Evolutionary conservation across 2,113 vertebrate genomes (phyloP).

Genomic region (Nymphicus hollandicus): DNA sequence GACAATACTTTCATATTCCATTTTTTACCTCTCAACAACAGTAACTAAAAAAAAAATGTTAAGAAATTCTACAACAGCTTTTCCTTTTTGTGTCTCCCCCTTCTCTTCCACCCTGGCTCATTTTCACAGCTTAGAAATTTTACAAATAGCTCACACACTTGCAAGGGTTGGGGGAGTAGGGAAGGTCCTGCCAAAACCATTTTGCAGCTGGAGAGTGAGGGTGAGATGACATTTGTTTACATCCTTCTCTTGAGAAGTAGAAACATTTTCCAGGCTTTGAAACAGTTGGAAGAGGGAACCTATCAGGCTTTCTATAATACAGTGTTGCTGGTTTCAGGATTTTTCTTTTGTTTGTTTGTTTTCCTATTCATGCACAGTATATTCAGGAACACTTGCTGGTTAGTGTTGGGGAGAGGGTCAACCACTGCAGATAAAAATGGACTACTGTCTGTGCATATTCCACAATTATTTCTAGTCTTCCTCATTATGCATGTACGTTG

Average conservation of each 20-base stretch:
- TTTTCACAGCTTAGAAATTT: conserved; percentile 54
- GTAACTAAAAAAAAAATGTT: neutral
- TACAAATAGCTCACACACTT: conserved; percentile 57
- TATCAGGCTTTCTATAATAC: conserved; percentile 4
- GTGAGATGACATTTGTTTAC: conserved; percentile 54
- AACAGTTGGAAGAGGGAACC: neutral
- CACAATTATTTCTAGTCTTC: neutral
- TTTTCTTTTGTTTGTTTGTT: neutral
- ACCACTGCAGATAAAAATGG: conserved; percentile 2
- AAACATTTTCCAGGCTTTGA: conserved; percentile 30
- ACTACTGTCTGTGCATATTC: neutral
- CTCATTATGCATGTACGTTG: neutral
- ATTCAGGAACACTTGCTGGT: neutral
- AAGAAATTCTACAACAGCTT: conserved; percentile 3
- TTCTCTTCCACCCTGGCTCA: conserved; percentile 23
- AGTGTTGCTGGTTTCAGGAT: neutral
- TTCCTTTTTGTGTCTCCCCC: conserved; percentile 3
- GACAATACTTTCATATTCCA: neutral
- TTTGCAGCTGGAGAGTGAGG: conserved; percentile 57
- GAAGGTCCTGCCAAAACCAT: conserved; percentile 56
- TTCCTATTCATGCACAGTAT: neutral
- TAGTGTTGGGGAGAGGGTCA: neutral
- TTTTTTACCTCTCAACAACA: conserved; percentile 13
- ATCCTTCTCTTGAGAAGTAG: conserved; percentile 40
- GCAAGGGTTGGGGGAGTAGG: conserved; percentile 39